Percentiles rank a stretch among this genome's conserved stretches.
Evolutionary conservation across 2,888 invertebrate genomes (phyloP).

Genomic region (Pachymerium ferrugineum): DNA sequence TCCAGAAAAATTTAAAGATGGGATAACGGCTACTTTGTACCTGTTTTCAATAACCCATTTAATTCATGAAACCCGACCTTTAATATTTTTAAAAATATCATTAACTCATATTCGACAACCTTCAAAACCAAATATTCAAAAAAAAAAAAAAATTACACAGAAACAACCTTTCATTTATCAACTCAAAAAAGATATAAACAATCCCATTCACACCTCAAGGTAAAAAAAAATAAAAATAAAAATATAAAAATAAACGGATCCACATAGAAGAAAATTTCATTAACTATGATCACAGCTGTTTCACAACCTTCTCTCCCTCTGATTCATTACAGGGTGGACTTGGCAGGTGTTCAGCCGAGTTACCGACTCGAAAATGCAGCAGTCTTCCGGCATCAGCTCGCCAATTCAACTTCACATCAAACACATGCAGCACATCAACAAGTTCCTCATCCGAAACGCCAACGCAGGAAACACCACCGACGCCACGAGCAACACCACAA

Average conservation of each 20-base stretch:
- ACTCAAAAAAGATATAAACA: too few relatives aligned
- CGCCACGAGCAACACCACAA: not conserved
- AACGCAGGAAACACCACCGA: not conserved
- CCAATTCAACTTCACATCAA: not conserved
- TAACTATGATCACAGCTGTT: not conserved
- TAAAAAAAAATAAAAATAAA: not conserved
- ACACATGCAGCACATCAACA: not conserved
- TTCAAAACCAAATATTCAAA: too few relatives aligned
- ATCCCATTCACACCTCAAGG: not conserved
- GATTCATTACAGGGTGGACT: constrained; percentile 6
- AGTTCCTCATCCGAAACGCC: not conserved
- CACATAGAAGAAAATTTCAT: too few relatives aligned
- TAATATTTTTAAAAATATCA: too few relatives aligned
- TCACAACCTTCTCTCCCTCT: not conserved
- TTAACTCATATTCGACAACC: too few relatives aligned
- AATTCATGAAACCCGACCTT: too few relatives aligned
- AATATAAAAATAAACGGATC: not conserved
- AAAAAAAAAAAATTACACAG: too few relatives aligned
- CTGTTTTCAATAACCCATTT: too few relatives aligned
- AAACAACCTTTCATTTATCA: too few relatives aligned
- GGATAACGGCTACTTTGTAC: too few relatives aligned
- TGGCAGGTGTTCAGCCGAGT: constrained; percentile 19
- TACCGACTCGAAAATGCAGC: not conserved
- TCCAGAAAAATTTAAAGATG: too few relatives aligned
- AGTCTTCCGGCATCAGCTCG: constrained; percentile 26